These are phyloP conservation scores for Emydocephalus ijimae DNA, from an alignment of 2,113 vertebrate genomes.

Conservation along the genomic window DNA sequence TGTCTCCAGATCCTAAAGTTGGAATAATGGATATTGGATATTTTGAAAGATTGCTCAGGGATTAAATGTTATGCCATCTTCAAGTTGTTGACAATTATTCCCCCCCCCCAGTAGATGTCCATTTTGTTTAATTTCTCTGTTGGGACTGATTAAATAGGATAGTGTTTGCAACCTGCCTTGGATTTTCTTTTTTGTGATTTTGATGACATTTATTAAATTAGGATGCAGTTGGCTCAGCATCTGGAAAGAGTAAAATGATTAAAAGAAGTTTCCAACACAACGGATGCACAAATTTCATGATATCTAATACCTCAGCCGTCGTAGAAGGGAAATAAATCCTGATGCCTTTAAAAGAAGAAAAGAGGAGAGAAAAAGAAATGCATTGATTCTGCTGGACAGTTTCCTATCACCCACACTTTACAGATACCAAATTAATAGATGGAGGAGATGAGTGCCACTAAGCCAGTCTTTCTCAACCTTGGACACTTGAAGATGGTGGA, in stretches of 20 bases:
- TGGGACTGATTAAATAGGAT: neutral
- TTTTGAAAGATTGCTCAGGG: neutral
- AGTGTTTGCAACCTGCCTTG: neutral
- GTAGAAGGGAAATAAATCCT: constrained; percentile 61
- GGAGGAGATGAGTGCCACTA: constrained; percentile 62
- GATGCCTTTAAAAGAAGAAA: constrained; percentile 38
- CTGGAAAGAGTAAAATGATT: constrained; percentile 70
- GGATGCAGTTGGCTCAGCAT: constrained; percentile 73
- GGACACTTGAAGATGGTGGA: neutral
- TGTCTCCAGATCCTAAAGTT: neutral
- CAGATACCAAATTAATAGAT: constrained; percentile 60
- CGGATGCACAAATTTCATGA: constrained; percentile 64
- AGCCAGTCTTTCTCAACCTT: constrained; percentile 1
- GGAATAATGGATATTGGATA: neutral
- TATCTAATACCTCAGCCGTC: constrained; percentile 54
- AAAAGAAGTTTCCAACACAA: constrained; percentile 70
- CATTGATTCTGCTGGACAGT: constrained; percentile 48
- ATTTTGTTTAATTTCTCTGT: neutral
- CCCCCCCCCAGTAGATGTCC: neutral
- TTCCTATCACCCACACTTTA: constrained; percentile 29
- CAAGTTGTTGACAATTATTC: neutral
- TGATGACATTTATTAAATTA: constrained; percentile 76
- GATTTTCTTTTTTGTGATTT: constrained; percentile 33
- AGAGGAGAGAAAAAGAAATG: constrained; percentile 11
- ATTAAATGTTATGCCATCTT: neutral